These are phyloP conservation scores for Ramazzottius varieornatus DNA, from an alignment of 2,888 invertebrate species.

Conservation along the genomic window DNA sequence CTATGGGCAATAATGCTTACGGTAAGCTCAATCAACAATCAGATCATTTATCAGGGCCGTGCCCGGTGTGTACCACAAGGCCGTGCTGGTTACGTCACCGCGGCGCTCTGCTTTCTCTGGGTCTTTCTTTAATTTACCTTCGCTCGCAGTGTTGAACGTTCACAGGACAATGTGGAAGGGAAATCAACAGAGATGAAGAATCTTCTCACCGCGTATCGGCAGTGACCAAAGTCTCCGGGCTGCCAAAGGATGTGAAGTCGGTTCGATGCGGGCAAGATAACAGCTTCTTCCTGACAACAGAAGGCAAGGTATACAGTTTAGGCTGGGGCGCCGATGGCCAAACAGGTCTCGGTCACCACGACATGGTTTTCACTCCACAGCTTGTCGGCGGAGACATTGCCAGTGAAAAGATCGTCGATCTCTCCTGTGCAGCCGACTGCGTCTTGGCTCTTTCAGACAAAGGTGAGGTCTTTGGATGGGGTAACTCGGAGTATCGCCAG, in stretches of 20 bases:
- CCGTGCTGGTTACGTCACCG: too few relatives aligned
- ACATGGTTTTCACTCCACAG: slow-evolving; percentile 13
- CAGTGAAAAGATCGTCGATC: slow-evolving; percentile 47
- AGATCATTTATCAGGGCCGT: too few relatives aligned
- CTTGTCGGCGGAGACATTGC: slow-evolving; percentile 50
- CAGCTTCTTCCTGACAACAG: slow-evolving; percentile 47
- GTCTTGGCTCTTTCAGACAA: slow-evolving; percentile 50
- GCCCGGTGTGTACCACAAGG: too few relatives aligned
- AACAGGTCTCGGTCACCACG: slow-evolving; percentile 33
- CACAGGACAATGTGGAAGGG: slow-evolving; percentile 54
- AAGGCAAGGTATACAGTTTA: slow-evolving; percentile 56
- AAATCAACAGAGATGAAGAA: slow-evolving; percentile 44
- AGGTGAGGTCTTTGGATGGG: slow-evolving; percentile 86
- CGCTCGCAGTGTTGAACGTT: too few relatives aligned
- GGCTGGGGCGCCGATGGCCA: slow-evolving; percentile 91
- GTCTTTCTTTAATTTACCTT: too few relatives aligned
- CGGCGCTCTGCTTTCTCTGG: too few relatives aligned
- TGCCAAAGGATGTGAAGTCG: slow-evolving; percentile 15
- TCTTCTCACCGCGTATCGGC: slow-evolving; percentile 27
- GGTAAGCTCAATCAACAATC: slow-evolving; percentile 19
- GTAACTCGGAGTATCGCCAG: slow-evolving; percentile 77
- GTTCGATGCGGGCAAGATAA: slow-evolving; percentile 76
- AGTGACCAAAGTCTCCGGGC: background rate
- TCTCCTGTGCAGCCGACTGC: slow-evolving; percentile 56
- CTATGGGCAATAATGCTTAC: slow-evolving; percentile 66